Conservation (phyloP, 2,888 invertebrate genomes). For the Neoaliturus tenellus region DNA sequence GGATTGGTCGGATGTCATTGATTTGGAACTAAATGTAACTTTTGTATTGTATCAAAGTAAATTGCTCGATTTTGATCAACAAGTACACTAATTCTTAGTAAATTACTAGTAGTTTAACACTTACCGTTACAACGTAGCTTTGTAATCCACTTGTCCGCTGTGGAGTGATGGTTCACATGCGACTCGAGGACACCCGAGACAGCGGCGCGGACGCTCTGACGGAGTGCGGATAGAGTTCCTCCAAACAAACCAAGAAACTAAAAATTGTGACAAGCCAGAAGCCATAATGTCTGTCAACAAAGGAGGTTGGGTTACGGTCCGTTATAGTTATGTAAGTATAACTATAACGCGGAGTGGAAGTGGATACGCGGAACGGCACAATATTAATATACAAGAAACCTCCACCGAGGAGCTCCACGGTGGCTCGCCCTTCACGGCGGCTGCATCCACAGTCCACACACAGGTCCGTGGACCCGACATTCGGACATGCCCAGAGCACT, state of each 20-base stretch:
- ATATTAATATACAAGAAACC: background rate
- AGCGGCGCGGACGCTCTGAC: background rate
- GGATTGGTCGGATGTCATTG: too few species aligned
- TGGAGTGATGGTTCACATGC: background rate
- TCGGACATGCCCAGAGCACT: too few species aligned
- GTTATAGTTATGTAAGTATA: background rate
- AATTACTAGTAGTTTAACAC: too few species aligned
- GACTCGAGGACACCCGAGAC: background rate
- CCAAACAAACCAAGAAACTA: constrained; percentile 25
- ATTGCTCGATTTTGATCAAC: too few species aligned
- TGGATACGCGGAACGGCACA: background rate
- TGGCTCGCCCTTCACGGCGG: background rate
- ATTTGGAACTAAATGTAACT: too few species aligned
- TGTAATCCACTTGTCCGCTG: too few species aligned
- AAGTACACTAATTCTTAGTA: too few species aligned
- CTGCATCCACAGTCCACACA: background rate
- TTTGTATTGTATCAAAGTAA: too few species aligned
- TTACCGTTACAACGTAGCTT: too few species aligned
- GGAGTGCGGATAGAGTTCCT: background rate
- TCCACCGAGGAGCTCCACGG: background rate
- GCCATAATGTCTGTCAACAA: background rate
- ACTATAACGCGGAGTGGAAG: background rate
- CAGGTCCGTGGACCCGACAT: background rate
- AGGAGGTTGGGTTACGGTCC: background rate
- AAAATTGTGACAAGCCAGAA: constrained; percentile 13